phyloP scores from a whole-genome alignment of 64 coral and sea anemone genomes.

The Dendronephthya gigantea region DNA sequence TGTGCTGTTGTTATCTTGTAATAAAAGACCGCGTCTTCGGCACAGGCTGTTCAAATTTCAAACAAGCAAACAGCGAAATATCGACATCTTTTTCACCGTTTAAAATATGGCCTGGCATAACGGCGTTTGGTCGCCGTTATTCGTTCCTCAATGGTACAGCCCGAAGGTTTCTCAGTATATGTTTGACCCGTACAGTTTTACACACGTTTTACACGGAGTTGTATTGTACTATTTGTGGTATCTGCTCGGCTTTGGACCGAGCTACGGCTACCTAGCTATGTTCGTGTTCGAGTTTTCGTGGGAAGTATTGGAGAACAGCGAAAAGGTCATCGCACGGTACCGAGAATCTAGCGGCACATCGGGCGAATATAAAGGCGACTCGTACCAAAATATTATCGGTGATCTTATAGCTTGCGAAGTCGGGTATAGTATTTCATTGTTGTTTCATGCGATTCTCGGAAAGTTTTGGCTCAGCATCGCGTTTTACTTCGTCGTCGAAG shows the following conservation, averaged over 20 bases:
- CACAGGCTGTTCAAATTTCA: no score
- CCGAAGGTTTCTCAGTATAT: not conserved
- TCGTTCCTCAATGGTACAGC: conserved; percentile 2
- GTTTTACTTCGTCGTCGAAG: not conserved
- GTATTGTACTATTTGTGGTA: not conserved
- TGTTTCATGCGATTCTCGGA: not conserved
- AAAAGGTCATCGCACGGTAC: not conserved
- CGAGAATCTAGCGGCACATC: not conserved
- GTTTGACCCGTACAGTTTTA: conserved; percentile 6
- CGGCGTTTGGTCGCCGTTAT: not conserved
- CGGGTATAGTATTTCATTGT: not conserved
- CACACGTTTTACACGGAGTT: not conserved
- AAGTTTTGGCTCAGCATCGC: not conserved
- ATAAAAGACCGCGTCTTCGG: no score
- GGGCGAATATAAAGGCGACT: not conserved
- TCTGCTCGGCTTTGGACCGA: not conserved
- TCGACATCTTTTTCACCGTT: not conserved
- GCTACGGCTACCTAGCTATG: not conserved
- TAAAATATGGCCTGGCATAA: conserved; percentile 7
- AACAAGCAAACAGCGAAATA: no score
- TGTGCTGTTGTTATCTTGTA: no score
- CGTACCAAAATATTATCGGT: not conserved
- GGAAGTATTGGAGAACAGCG: not conserved
- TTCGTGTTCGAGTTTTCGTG: not conserved
- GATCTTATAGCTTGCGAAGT: not conserved